Evolutionary conservation across 2,797 vertebrate species (phyloP), one percentile per base, ranked within the genome.

Genomic region (Sebastes cheni): DNA sequence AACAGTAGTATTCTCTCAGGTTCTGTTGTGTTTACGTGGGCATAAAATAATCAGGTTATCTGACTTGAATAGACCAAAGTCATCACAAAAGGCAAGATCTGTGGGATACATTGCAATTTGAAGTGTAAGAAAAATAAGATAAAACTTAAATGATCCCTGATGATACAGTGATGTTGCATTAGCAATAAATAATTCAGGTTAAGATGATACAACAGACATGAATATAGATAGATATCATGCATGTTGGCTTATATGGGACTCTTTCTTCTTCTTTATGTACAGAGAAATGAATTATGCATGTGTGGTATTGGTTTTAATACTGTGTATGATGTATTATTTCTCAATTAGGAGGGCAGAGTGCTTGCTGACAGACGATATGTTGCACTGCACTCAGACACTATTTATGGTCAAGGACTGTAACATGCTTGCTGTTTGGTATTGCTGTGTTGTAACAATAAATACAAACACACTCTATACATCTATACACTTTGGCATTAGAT

Each of bases 261-360:
- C 23, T 29, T n/a, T 71, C 6, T 36, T 27, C 23, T 42, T 32
- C 27, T 52, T 30, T 32, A 13, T 61, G 12, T 29, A 29, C 11
- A 22, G 36, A 39, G 50, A 67, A 27, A 68, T 86, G 9, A 22
- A 82, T 77, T 65, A 25, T 61, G 58, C 34, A 75, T 70, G 71
- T 32, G 58, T 70, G 42, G 18, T 50, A 39, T 54, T 76, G 25
- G 29, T 65, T 58, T 54, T 18, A 58, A 59, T 54, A 14, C 42
- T 23, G 46, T 13, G 25, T 67, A 65, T 81, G 34, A 77, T 80
- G 58, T 60, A 77, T 74, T 68, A 65, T 77, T 67, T 73, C 52
- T 69, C 39, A 30, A 18, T 55, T 20, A 68, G 27, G 23, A n/a
- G 27, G n/a, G n/a, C 27, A 73, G 66, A 82, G 67, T 77, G 62